phyloP scores from a whole-genome alignment of 2,888 invertebrate genomes.

The Deilephila porcellus region DNA sequence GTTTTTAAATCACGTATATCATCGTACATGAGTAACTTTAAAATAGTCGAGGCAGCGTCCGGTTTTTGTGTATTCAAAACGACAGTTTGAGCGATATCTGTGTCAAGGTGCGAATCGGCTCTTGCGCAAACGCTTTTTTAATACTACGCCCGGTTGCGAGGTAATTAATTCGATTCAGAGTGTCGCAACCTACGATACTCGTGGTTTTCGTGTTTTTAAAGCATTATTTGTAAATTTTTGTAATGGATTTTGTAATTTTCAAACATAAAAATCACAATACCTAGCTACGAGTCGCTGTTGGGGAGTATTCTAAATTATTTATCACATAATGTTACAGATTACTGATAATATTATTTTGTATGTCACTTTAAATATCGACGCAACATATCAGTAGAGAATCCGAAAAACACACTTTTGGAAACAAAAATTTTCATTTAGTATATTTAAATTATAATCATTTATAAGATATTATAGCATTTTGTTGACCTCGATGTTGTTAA shows the following conservation, averaged over 20 bases:
- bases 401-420: no score
- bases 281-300: neutral
- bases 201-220: slow-evolving; percentile 68
- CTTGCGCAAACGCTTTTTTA: slow-evolving; percentile 83
- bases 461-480: no score
- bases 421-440: no score
- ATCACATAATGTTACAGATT: neutral
- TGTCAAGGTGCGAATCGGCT: slow-evolving; percentile 83
- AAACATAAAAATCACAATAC: neutral
- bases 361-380: no score
- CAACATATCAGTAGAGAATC: no score
- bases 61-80: slow-evolving; percentile 85
- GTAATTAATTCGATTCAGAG: slow-evolving; percentile 83
- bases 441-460: no score
- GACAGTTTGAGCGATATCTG: slow-evolving; percentile 80
- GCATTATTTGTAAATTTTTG: slow-evolving; percentile 47
- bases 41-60: slow-evolving; percentile 78
- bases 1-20: slow-evolving; percentile 12
- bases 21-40: slow-evolving; percentile 47
- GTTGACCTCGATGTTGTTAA: no score
- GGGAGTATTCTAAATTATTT: neutral
- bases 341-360: no score
- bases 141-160: slow-evolving; percentile 82
- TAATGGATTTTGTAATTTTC: slow-evolving; percentile 39
- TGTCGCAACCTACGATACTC: slow-evolving; percentile 79